Evolutionary conservation across 2,113 vertebrate genomes (phyloP).

Genomic region (Grallaria varia): DNA sequence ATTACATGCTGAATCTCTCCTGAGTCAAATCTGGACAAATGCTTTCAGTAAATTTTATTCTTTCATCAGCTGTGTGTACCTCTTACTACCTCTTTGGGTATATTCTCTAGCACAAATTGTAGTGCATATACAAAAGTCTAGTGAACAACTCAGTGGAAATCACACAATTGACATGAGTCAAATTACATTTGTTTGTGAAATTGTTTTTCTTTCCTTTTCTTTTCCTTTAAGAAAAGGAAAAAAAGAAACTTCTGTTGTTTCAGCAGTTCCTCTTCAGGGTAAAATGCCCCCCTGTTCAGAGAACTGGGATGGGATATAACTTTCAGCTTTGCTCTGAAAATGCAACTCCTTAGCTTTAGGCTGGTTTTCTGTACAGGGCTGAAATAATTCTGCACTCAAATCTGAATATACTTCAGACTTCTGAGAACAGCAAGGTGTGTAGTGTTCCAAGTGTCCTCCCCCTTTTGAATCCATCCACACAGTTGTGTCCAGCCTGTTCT

Average conservation of each 20-base stretch:
- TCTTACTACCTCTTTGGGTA: neutral
- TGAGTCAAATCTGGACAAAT: neutral
- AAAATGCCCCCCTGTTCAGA: neutral
- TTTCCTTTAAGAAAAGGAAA: no score
- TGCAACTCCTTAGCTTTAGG: neutral
- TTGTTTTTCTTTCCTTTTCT: no score
- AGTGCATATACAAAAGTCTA: neutral
- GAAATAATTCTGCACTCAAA: neutral
- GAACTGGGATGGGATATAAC: rapidly evolving
- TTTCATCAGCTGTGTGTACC: neutral
- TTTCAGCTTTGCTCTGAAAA: neutral
- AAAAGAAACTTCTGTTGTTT: neutral
- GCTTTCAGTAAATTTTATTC: neutral
- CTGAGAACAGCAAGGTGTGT: neutral
- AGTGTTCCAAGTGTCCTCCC: neutral
- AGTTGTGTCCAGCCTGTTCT: neutral
- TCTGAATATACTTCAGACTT: neutral
- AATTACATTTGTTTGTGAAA: neutral
- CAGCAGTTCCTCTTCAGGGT: neutral
- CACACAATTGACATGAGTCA: neutral
- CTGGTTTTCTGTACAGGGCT: neutral
- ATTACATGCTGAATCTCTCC: neutral
- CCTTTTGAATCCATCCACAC: neutral
- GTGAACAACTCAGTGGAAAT: neutral
- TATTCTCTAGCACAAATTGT: neutral